A percentile compares a stretch with the other conserved stretches of the same genome.
Evolutionary conservation across 1,140 invertebrate genomes (phyloP).

Genomic region (Arctopsyche grandis): DNA sequence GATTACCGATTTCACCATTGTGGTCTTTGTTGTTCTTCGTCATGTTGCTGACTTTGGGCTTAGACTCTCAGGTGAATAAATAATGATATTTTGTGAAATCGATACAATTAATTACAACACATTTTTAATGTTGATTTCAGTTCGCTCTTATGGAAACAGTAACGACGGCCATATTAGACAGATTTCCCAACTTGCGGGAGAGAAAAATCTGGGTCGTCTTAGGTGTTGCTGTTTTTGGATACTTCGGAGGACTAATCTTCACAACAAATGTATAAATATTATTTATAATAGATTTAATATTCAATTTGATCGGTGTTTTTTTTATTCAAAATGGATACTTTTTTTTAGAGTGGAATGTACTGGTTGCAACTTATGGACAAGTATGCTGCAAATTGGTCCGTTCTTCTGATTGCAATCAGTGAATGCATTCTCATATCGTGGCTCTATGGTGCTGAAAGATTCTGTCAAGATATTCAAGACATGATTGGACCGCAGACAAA

Average conservation of each 20-base stretch:
- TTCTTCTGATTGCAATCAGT: constrained; percentile 81
- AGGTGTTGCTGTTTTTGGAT: constrained; percentile 75
- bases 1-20: constrained; percentile 81
- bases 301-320: too few relatives aligned
- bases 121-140: constrained; percentile 59
- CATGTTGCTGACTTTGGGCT: constrained; percentile 80
- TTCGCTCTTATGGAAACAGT: constrained; percentile 86
- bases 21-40: constrained; percentile 90
- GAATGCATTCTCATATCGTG: constrained; percentile 84
- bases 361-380: constrained; percentile 87
- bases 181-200: constrained; percentile 75
- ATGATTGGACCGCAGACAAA: constrained; percentile 82
- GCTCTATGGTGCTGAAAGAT: constrained; percentile 85
- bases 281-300: constrained; percentile 26
- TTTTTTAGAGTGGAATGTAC: constrained; percentile 80
- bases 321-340: too few relatives aligned
- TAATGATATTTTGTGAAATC: neutral
- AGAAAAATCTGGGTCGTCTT: constrained; percentile 80
- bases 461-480: constrained; percentile 79
- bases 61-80: constrained; percentile 74
- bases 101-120: neutral
- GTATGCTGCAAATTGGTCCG: constrained; percentile 88
- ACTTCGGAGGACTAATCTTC: constrained; percentile 78
- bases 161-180: constrained; percentile 81
- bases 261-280: constrained; percentile 72